Evolutionary conservation across 2,113 vertebrate species (phyloP).

Genomic region (Corythoichthys haematopterus): DNA sequence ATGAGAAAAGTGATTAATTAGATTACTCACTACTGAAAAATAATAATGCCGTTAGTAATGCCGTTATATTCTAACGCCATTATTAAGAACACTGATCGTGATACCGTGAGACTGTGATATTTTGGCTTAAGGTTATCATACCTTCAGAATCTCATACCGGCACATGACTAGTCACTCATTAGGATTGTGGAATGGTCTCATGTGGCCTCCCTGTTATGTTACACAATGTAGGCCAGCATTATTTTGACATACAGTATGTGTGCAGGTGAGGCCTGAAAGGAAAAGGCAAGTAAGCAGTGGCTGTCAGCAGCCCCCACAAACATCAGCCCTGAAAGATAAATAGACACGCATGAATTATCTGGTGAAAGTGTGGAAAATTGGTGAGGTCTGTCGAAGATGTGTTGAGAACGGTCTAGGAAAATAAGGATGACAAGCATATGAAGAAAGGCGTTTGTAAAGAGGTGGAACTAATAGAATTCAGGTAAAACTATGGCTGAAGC

Average conservation of each 20-base stretch:
- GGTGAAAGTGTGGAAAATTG: constrained; percentile 20
- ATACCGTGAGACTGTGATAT: no score
- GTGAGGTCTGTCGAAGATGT: constrained; percentile 12
- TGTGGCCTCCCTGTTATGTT: constrained; percentile 4
- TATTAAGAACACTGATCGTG: no score
- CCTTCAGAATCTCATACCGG: no score
- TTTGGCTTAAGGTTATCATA: no score
- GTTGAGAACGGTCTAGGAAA: constrained; percentile 19
- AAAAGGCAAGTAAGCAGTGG: constrained; percentile 10
- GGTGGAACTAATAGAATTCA: constrained; percentile 33
- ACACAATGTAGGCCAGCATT: constrained; percentile 9
- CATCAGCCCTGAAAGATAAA: constrained; percentile 37
- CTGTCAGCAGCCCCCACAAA: constrained; percentile 25
- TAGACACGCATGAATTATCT: constrained; percentile 22
- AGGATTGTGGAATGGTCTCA: constrained; percentile 21
- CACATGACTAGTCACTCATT: constrained; percentile 7
- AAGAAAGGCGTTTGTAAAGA: constrained; percentile 27
- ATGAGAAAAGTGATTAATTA: no score
- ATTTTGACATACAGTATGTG: constrained; percentile 9
- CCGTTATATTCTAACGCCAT: no score
- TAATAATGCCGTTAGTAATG: no score
- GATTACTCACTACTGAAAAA: no score
- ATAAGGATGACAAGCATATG: constrained; percentile 14
- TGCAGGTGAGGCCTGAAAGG: constrained; percentile 12
- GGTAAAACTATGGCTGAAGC: constrained; percentile 36